Evolutionary conservation across 2,113 vertebrate species (phyloP).

Genomic region (Spheniscus mendiculus): DNA sequence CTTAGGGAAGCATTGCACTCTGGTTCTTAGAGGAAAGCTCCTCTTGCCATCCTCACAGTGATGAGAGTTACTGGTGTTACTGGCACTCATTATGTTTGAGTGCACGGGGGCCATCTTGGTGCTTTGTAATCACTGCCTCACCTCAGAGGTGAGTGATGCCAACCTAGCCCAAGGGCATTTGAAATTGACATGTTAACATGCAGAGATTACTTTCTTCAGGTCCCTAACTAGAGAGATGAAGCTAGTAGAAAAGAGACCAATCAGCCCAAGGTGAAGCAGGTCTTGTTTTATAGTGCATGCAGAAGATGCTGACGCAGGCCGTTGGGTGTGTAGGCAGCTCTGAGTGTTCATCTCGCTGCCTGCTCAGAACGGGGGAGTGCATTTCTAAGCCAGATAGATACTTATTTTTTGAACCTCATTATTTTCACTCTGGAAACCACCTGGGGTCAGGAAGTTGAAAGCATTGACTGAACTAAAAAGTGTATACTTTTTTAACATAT

Average conservation of each 20-base stretch:
- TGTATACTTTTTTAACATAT: accelerated
- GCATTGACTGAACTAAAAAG: background rate
- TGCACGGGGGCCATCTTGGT: accelerated
- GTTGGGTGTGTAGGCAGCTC: background rate
- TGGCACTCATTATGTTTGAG: background rate
- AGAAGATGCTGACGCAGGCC: background rate
- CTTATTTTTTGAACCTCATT: background rate
- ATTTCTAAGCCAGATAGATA: background rate
- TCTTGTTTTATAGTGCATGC: background rate
- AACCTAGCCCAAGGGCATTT: background rate
- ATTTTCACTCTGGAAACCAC: background rate
- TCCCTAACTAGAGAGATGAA: background rate
- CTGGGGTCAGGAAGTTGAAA: background rate
- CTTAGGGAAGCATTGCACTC: background rate
- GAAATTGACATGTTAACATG: background rate
- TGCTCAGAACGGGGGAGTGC: background rate
- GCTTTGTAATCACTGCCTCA: background rate
- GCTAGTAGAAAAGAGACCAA: background rate
- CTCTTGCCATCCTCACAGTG: background rate
- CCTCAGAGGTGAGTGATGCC: background rate
- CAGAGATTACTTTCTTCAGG: background rate
- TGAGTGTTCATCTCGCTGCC: background rate
- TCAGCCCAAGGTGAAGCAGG: background rate
- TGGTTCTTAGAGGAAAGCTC: background rate
- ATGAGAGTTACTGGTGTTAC: background rate